A percentile compares a stretch with the other conserved stretches of the same genome.
Conservation (phyloP, 2,888 invertebrate species). For the Epistrophella euchroma region DNA sequence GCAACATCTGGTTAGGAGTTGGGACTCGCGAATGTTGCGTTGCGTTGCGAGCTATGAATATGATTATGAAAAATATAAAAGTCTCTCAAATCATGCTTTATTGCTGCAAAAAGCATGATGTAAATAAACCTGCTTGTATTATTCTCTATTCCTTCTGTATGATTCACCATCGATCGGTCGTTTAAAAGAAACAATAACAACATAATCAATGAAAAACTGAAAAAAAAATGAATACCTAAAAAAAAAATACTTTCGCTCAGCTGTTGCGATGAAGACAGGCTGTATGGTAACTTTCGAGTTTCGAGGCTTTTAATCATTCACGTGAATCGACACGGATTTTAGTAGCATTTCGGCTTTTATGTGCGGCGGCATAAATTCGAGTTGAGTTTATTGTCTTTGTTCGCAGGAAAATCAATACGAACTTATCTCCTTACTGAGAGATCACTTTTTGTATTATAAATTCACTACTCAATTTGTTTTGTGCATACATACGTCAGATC, state of each 20-base stretch:
- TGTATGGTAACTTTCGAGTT: conserved; percentile 42
- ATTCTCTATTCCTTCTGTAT: background rate
- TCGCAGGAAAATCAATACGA: conserved; percentile 2
- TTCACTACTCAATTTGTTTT: background rate
- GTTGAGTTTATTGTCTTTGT: conserved; percentile 9
- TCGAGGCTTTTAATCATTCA: conserved; percentile 49
- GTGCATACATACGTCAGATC: background rate
- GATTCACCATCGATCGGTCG: conserved; percentile 4
- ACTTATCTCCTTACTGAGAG: background rate
- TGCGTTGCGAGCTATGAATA: background rate
- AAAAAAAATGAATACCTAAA: conserved; percentile 11
- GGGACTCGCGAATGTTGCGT: background rate
- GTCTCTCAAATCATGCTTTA: background rate
- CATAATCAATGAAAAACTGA: conserved; percentile 24
- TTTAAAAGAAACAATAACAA: conserved; percentile 11
- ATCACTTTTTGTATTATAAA: background rate
- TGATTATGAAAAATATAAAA: conserved; percentile 14
- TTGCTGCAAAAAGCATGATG: conserved; percentile 2
- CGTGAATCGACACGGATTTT: conserved; percentile 43
- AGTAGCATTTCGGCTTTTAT: conserved; percentile 49
- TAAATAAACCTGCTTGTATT: conserved; percentile 9
- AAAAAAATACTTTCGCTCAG: conserved; percentile 22
- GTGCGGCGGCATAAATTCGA: conserved; percentile 27
- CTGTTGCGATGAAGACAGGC: conserved; percentile 15
- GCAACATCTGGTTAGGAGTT: background rate